Evolutionary conservation across 2,797 vertebrate species (phyloP).

Genomic region (Lacerta agilis): DNA sequence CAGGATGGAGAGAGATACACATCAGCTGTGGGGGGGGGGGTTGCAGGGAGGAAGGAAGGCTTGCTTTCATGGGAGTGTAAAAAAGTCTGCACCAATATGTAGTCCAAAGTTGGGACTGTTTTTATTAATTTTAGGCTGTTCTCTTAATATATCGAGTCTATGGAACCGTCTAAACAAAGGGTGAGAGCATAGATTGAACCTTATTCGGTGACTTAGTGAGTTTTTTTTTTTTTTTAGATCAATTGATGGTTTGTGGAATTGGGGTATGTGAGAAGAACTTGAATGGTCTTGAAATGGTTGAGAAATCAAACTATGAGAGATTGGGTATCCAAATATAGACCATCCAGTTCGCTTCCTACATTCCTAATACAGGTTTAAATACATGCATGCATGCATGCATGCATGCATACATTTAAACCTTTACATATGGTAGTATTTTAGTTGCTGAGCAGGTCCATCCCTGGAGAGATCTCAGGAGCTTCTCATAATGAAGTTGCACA

Average conservation of each 20-base stretch:
- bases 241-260: neutral
- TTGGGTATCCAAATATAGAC: neutral
- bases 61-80: neutral
- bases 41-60: neutral
- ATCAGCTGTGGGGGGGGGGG: neutral
- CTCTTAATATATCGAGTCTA: neutral
- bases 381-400: too few relatives aligned
- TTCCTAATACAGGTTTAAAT: neutral
- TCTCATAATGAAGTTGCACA: neutral
- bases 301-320: constrained; percentile 15
- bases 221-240: neutral
- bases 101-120: neutral
- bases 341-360: neutral
- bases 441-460: neutral
- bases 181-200: neutral
- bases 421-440: neutral
- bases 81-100: rapidly evolving
- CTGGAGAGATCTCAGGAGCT: neutral
- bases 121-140: neutral
- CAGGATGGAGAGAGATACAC: neutral
- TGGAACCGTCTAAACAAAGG: neutral
- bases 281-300: constrained; percentile 1
- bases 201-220: too few relatives aligned
- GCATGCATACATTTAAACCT: too few relatives aligned
- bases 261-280: neutral